Conservation (phyloP, 2,797 vertebrate species). For the Cichlasoma orientale region DNA sequence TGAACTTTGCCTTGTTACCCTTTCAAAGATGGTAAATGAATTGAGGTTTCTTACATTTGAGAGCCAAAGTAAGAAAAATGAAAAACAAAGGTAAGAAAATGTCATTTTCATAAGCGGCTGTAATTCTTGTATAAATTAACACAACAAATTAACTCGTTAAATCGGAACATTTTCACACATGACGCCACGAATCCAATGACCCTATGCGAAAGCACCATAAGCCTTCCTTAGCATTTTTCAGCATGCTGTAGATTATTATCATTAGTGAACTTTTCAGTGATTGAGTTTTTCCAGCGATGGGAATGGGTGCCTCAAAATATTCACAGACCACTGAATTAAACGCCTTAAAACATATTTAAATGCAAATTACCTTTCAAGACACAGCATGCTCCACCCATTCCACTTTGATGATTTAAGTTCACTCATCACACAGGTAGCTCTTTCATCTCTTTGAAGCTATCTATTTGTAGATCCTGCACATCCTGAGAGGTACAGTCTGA, state of each 20-base stretch:
- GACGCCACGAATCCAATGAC: not conserved
- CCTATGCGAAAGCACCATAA: not conserved
- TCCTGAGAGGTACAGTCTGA: conserved; percentile 48
- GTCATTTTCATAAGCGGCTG: not conserved
- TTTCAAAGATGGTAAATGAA: not conserved
- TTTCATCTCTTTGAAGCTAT: conserved; percentile 49
- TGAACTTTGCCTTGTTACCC: not conserved
- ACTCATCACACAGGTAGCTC: conserved; percentile 49
- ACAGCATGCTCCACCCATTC: conserved; percentile 34
- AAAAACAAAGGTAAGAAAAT: not conserved
- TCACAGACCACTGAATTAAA: conserved; percentile 12
- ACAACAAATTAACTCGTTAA: not conserved
- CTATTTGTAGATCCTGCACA: conserved; percentile 49
- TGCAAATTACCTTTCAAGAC: conserved; percentile 40
- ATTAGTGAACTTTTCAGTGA: not conserved
- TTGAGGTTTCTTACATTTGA: not conserved
- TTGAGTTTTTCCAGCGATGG: not conserved
- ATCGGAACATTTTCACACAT: not conserved
- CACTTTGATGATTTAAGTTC: conserved; percentile 58
- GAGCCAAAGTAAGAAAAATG: not conserved
- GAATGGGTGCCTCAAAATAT: conserved; percentile 12
- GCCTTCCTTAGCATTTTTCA: not conserved
- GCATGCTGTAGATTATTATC: not conserved
- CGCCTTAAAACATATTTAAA: conserved; percentile 42
- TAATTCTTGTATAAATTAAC: not conserved